Conservation (phyloP, 2,113 vertebrate species). For the Aleadryas rufinucha region DNA sequence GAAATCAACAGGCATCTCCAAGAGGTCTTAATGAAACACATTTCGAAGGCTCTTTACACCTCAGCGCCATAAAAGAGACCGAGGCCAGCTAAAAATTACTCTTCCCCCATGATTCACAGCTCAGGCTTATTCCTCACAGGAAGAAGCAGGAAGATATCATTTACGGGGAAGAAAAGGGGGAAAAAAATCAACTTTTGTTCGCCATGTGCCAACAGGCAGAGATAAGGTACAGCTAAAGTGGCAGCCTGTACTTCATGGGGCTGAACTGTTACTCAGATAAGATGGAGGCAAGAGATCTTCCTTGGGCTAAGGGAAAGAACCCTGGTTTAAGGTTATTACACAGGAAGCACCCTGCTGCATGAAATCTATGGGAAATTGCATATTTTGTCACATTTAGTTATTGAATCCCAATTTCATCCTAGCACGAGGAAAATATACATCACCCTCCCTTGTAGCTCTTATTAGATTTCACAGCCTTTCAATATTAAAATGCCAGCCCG, state of each 20-base stretch:
- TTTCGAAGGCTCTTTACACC: background rate
- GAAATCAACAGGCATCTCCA: background rate
- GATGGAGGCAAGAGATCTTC: conserved; percentile 57
- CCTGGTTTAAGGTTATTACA: conserved; percentile 73
- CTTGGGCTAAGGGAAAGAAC: background rate
- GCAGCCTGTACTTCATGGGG: conserved; percentile 54
- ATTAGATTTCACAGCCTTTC: conserved; percentile 80
- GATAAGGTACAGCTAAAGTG: conserved; percentile 71
- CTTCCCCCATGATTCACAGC: background rate
- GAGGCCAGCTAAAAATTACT: background rate
- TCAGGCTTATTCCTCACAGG: background rate
- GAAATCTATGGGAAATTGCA: conserved; percentile 78
- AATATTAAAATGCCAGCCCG: conserved; percentile 77
- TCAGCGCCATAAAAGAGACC: background rate
- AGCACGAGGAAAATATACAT: conserved; percentile 51
- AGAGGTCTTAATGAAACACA: background rate
- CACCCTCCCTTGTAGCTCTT: conserved; percentile 72
- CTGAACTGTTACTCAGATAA: conserved; percentile 70
- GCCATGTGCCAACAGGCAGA: conserved; percentile 49
- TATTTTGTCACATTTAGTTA: conserved; percentile 83
- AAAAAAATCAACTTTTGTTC: conserved; percentile 49
- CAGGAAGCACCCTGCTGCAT: conserved; percentile 66
- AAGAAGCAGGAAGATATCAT: conserved; percentile 61
- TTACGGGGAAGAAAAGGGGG: conserved; percentile 9
- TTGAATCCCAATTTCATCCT: conserved; percentile 74